Base-by-base conservation (phyloP, 2,888 invertebrate genomes). In the Laothoe populi region DNA sequence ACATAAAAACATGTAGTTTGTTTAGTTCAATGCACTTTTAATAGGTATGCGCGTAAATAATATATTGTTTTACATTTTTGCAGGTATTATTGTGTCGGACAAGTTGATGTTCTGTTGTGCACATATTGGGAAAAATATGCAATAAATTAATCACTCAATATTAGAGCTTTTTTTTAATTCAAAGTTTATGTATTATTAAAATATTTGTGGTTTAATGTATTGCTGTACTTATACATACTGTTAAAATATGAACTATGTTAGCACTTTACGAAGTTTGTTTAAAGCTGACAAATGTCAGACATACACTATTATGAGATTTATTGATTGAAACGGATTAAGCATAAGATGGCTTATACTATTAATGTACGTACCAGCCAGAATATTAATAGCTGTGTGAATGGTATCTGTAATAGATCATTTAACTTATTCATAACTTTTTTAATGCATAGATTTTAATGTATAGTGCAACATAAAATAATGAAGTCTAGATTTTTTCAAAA, bases 381-480 rank as follows among this genome's bases (percentile, higher is more conserved):
- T 77, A 74, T 83, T 77, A 74, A 82, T 75, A 86, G 87, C 88
- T 88, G 87, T 88, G 87, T 83, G 67, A 73, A 71, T 60, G 75
- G 42, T 73, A 76, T 76, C 74, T 74, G 73, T 72, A 70, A 63
- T 38, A 44, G 53, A 53, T 53, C 53, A 53, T 53, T 31, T 53
- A 49, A 67, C 60, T 64, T 69, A 66, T 67, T 66, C 64, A 66
- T 67, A 53, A 64, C 57, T 64, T 61, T 64, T 60, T 62, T 38
- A 57, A 49, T 60, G 61, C 59, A 19, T 62, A 44, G 62, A 61
- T 63, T 64, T 48, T 68, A 31, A 24, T 48, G 48, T 48, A 48
- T 60, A 44, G 44, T 42, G 49, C 35, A 60, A 19, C 38, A 46
- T 59, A 46, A 61, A 13, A 24, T 49, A 49, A 49, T 31, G 26